Evolutionary conservation across 2,113 vertebrate species (phyloP).

Genomic region (Ciconia boyciana): DNA sequence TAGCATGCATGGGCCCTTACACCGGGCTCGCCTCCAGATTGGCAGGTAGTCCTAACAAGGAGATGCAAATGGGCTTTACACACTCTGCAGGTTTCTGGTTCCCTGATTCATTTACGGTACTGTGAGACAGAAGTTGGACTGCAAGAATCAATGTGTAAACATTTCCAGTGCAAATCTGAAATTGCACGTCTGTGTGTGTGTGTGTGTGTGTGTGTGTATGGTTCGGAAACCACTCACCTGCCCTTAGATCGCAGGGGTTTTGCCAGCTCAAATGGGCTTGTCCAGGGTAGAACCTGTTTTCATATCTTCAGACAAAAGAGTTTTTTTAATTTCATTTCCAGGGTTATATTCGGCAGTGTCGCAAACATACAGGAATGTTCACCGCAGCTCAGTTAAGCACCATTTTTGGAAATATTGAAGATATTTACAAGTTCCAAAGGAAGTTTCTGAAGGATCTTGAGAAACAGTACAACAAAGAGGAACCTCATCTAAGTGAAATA

Average conservation of each 20-base stretch:
- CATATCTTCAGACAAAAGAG: not conserved
- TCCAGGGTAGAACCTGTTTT: not conserved
- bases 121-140: not conserved
- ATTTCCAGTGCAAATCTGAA: not conserved
- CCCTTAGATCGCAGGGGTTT: not conserved
- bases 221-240: not conserved
- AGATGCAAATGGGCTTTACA: accelerated
- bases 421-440: slow-evolving; percentile 96
- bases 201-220: not conserved
- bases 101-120: not conserved
- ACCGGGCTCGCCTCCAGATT: not conserved
- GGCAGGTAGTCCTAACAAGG: accelerated
- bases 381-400: slow-evolving; percentile 84
- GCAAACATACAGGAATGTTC: slow-evolving; percentile 94
- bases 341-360: slow-evolving; percentile 97
- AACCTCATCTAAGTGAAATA: slow-evolving; percentile 94
- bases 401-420: slow-evolving; percentile 99
- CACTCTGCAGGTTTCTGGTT: not conserved
- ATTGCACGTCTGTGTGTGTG: not conserved
- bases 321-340: slow-evolving; percentile 47
- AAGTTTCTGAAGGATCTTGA: slow-evolving; percentile 94
- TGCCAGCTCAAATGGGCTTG: not conserved
- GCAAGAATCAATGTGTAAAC: not conserved
- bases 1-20: too few species aligned
- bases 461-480: slow-evolving; percentile 92